A percentile compares a stretch with the other conserved stretches of the same genome.
Evolutionary conservation across 2,113 vertebrate species (phyloP).

Genomic region (Girardinichthys multiradiatus): DNA sequence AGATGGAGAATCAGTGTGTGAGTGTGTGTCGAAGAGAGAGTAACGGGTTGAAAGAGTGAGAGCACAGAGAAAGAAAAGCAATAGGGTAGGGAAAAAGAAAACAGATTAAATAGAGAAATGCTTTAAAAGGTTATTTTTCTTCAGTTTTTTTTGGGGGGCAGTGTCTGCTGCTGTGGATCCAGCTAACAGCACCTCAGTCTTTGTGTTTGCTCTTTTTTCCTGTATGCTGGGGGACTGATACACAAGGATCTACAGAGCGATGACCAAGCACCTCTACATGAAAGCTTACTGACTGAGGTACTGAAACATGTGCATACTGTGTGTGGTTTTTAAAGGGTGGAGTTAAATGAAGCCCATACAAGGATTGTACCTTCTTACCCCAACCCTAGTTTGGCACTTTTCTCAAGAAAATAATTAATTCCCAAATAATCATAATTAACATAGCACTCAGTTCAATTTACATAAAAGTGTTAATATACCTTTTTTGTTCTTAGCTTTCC

Average conservation of each 20-base stretch:
- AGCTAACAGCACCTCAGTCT: constrained; percentile 23
- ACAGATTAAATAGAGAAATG: constrained; percentile 13
- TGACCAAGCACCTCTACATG: constrained; percentile 20
- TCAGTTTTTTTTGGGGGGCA: background rate
- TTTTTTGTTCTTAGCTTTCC: too few species aligned
- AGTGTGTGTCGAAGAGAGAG: background rate
- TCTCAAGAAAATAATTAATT: too few species aligned
- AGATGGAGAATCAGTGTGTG: constrained; percentile 70
- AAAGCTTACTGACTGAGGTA: constrained; percentile 62
- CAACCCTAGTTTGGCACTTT: too few species aligned
- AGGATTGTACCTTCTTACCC: constrained; percentile 1
- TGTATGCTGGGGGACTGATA: constrained; percentile 49
- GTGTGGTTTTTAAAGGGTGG: constrained; percentile 4
- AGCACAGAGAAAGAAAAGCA: constrained; percentile 16
- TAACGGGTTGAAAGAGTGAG: constrained; percentile 8
- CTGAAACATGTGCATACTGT: background rate
- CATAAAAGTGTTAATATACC: too few species aligned
- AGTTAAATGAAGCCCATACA: background rate
- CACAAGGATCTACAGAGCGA: constrained; percentile 42
- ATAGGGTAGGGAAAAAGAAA: constrained; percentile 5
- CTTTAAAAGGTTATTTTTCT: background rate
- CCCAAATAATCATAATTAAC: too few species aligned
- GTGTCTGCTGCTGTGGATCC: constrained; percentile 12
- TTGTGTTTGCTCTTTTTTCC: constrained; percentile 17
- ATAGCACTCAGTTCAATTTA: too few species aligned